A percentile compares a stretch with the other conserved stretches of the same genome.
phyloP scores from a whole-genome alignment of 1,140 invertebrate species.

The Ceratina calcarata region DNA sequence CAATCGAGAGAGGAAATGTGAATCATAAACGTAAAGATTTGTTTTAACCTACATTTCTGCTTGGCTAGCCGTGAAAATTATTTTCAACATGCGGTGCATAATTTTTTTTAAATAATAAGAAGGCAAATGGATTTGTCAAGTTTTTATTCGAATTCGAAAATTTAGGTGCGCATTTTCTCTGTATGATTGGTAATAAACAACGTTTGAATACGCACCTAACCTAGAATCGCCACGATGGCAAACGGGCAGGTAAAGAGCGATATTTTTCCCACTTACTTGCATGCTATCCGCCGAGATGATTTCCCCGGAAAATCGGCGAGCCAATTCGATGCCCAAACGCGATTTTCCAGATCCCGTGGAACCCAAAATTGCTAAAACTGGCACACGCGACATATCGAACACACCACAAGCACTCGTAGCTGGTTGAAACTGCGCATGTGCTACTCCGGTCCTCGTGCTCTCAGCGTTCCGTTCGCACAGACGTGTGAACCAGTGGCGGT shows the following conservation, averaged over 20 bases:
- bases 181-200: constrained; percentile 26
- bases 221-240: neutral
- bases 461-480: constrained; percentile 13
- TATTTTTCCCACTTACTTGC: constrained; percentile 87
- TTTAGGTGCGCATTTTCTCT: neutral
- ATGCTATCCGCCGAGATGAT: constrained; percentile 99
- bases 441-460: neutral
- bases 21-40: neutral
- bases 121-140: too few relatives aligned
- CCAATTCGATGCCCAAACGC: constrained; percentile 95
- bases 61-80: neutral
- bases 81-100: too few relatives aligned
- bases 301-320: constrained; percentile 93
- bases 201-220: constrained; percentile 52
- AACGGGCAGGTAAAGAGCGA: too few relatives aligned
- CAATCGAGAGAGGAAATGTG: neutral
- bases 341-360: constrained; percentile 98
- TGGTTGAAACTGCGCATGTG: constrained; percentile 61
- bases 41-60: neutral
- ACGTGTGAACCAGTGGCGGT: constrained; percentile 32
- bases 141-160: neutral
- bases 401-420: constrained; percentile 48
- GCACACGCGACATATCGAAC: constrained; percentile 79
- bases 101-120: too few relatives aligned
- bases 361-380: constrained; percentile 94